Base-by-base conservation (phyloP, 2,888 invertebrate genomes). In the Pachycephus smyrnensis region DNA sequence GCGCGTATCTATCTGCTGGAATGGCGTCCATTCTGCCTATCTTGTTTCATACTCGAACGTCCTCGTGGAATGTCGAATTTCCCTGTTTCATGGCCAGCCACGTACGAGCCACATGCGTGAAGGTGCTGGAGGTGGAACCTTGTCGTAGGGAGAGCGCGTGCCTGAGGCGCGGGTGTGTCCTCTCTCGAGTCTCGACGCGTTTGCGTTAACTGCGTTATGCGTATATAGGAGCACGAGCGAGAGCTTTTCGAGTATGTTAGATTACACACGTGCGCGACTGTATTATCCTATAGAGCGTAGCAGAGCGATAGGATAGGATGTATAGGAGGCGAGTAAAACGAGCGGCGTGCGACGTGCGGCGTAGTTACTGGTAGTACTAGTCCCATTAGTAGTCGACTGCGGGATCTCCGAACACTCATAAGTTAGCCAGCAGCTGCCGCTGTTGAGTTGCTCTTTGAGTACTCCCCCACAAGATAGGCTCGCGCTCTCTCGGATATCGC, bases 391-490 rank as follows among this genome's bases (percentile, higher is more conserved):
- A 86, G 82, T 86, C 84, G 82, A 79, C 80, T 79, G 74, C 80
- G 81, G 85, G 82, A 87, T 87, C 86, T 82, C 75, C 81, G 80
- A 78, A 79, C 76, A 83, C 83, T 83, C 87, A 83, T 87, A 87
- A 87, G 83, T 87, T 85, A 85, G 82, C 80, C 81, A 83, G 82
- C 86, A 83, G 86, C 86, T 86, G 86, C 83, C 82, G 85, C 86
- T 82, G 86, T 85, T 85, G 84, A 83, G 82, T 85, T 81, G 85
- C 81, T 84, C 69, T 40, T 68, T 82, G 82, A 37, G 79, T 84
- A 84, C 84, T 81, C 84, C 84, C 83, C 85, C 84, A 83, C 84
- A 80, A 82, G 81, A 84, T 84, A 83, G 30, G 71, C 71, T 15
- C 69, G 69, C 71, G 31, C 71, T 71, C 71, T 15, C 32, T 12